Conservation (phyloP, 1,140 invertebrate genomes). For the Hypothenemus hampei region DNA sequence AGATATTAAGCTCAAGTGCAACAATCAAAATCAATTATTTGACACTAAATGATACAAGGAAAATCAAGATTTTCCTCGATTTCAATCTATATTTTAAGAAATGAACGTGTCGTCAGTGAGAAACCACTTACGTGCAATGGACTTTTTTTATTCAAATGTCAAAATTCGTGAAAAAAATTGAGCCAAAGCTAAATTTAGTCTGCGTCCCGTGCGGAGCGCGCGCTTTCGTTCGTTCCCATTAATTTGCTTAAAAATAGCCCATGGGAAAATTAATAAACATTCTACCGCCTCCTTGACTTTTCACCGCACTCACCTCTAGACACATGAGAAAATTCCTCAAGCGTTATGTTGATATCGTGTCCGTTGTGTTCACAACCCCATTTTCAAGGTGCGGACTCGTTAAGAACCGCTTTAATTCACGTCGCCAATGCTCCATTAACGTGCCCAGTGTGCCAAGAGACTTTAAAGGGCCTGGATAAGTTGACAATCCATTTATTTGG, state of each 20-base stretch:
- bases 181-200: conserved; percentile 16
- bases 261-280: conserved; percentile 21
- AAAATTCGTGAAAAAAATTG: too few species aligned
- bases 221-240: conserved; percentile 2
- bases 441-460: conserved; percentile 72
- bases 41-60: too few species aligned
- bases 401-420: conserved; percentile 65
- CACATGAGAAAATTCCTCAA: conserved; percentile 5
- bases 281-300: conserved; percentile 10
- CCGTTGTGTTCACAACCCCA: conserved; percentile 68
- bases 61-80: too few species aligned
- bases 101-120: too few species aligned
- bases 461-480: conserved; percentile 71
- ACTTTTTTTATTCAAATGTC: too few species aligned
- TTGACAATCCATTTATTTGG: conserved; percentile 78
- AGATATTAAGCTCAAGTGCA: too few species aligned
- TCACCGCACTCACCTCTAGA: background rate
- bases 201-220: background rate
- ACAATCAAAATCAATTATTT: too few species aligned
- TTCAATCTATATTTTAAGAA: too few species aligned
- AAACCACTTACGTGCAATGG: too few species aligned
- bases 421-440: conserved; percentile 66
- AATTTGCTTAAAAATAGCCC: conserved; percentile 17
- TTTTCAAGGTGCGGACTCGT: conserved; percentile 62
- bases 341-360: conserved; percentile 62